Base-by-base conservation (phyloP, 2,113 vertebrate genomes). In the Plectropomus leopardus region DNA sequence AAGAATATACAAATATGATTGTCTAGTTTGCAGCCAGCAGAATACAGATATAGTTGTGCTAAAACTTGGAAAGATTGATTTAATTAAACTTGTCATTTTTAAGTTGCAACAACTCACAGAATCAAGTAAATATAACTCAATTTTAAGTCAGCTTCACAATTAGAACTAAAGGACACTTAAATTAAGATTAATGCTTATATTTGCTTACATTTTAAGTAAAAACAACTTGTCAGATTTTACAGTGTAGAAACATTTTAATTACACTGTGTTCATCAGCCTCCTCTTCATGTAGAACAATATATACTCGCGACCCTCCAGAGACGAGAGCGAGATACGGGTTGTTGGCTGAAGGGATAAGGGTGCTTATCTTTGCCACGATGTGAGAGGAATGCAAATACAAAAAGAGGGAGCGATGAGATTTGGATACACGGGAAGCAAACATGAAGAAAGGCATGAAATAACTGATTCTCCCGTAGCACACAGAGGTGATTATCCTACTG, bases 221-320 rank as follows among this genome's bases (percentile, higher is more conserved):
- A n/a, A n/a, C n/a, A n/a, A n/a, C n/a, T n/a, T n/a, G n/a, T n/a
- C n/a, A n/a, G n/a, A n/a, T n/a, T n/a, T n/a, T n/a, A n/a, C n/a
- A n/a, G n/a, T n/a, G n/a, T n/a, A 40, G 83, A 92, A 92, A 93
- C 85, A 84, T 90, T 92, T 94, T 94, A 94, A 94, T 94, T 94
- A 92, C 32, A 69, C 68, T 59, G 50, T 84, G 78, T 83, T 92
- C 90, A 90, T 89, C 85, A 85, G 85, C 85, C 84, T 83, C 86
- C 71, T 89, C 81, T 76, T 64, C 26, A 36, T 83, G 85, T 86
- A 82, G 88, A 89, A 91, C 89, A 93, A 91, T 78, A 78, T 72
- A 80, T 59, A 78, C 86, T 80, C 16, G 72, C 42, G 61, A 73
- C 80, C 83, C 90, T 89, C 85, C 51, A 61, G 83, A 81, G 89